Percentiles rank a stretch among this genome's conserved stretches.
These are phyloP conservation scores for Tetrao urogallus DNA, from an alignment of 2,113 vertebrate genomes.

Conservation along the genomic window DNA sequence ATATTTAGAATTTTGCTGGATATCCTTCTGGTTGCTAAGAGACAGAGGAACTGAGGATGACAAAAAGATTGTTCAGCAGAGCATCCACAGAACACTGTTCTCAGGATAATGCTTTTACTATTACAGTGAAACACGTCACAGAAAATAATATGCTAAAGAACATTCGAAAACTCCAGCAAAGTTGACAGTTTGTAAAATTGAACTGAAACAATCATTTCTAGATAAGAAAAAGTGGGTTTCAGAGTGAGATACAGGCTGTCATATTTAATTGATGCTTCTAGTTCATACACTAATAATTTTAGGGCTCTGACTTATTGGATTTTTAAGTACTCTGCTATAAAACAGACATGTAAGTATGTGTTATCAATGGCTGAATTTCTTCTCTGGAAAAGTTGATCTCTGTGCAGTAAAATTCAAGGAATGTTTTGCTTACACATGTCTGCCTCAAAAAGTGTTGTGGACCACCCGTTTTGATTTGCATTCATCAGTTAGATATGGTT, in stretches of 20 bases:
- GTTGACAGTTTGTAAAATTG: background rate
- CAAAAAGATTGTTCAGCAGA: background rate
- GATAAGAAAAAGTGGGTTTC: background rate
- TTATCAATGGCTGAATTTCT: background rate
- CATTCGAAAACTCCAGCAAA: conserved; percentile 13
- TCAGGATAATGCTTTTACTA: background rate
- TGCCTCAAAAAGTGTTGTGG: background rate
- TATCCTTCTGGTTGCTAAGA: conserved; percentile 54
- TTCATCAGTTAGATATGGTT: background rate
- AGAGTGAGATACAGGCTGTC: background rate
- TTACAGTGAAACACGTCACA: conserved; percentile 2
- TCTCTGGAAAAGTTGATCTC: background rate
- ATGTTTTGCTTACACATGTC: background rate
- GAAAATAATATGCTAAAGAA: conserved; percentile 38
- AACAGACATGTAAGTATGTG: background rate
- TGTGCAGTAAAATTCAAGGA: background rate
- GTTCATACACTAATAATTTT: background rate
- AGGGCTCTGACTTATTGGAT: background rate
- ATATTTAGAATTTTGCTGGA: conserved; percentile 22
- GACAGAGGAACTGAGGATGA: background rate
- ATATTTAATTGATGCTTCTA: background rate
- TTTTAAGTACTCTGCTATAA: background rate
- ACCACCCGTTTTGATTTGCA: background rate
- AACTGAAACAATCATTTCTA: background rate
- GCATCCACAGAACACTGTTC: conserved; percentile 9